Conservation (phyloP, 2,797 vertebrate genomes). For the Leontopithecus rosalia region DNA sequence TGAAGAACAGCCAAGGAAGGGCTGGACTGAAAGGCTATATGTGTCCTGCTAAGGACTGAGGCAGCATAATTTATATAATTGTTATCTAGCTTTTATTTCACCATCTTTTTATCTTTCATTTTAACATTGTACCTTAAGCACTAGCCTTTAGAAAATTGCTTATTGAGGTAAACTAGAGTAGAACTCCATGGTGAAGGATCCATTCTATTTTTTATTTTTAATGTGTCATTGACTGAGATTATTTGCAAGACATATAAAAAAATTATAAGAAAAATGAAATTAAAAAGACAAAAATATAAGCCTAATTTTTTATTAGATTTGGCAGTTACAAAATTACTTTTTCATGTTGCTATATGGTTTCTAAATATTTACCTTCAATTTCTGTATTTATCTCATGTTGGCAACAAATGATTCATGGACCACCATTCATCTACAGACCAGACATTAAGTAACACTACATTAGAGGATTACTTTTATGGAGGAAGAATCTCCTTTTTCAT, state of each 20-base stretch:
- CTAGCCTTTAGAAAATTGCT: background rate
- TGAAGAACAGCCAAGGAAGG: background rate
- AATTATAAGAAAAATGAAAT: slow-evolving; percentile 3
- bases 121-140: slow-evolving; percentile 6
- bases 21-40: background rate
- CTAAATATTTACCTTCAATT: background rate
- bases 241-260: background rate
- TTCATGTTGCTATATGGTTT: background rate
- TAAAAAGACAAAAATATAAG: background rate
- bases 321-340: background rate
- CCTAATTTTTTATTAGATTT: slow-evolving; percentile 22
- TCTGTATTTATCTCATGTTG: background rate
- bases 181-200: background rate
- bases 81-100: slow-evolving; percentile 14
- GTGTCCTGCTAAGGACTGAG: background rate
- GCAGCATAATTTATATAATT: background rate
- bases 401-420: background rate
- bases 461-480: background rate
- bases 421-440: background rate
- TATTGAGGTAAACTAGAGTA: background rate
- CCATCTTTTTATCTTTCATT: background rate
- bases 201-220: slow-evolving; percentile 45
- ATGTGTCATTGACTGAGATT: background rate
- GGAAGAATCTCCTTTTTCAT: background rate
- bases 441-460: background rate